These are phyloP conservation scores for Drosophila teissieri DNA, from an alignment of 1,140 invertebrate species.

Conservation along the genomic window DNA sequence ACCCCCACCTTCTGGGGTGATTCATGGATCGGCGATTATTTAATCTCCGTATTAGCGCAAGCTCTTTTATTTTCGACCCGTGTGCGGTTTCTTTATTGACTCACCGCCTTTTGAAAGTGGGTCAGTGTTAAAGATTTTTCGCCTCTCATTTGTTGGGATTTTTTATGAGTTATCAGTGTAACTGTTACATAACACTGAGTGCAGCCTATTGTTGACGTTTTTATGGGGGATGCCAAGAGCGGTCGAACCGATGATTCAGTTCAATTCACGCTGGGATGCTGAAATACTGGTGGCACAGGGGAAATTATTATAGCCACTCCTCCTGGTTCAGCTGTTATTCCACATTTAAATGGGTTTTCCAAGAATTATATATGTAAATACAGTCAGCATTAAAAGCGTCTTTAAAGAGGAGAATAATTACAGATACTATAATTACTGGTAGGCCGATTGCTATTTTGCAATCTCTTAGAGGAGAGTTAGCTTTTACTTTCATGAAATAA, in stretches of 20 bases:
- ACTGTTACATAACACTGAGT: slow-evolving; percentile 69
- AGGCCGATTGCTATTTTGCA: neutral
- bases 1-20: slow-evolving; percentile 39
- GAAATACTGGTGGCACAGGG: slow-evolving; percentile 5
- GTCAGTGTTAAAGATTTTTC: slow-evolving; percentile 79
- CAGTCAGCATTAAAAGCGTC: neutral
- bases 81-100: slow-evolving; percentile 77
- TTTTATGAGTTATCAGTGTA: slow-evolving; percentile 75
- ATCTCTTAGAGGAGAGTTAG: no score
- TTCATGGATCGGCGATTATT: slow-evolving; percentile 68
- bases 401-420: neutral
- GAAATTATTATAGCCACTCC: neutral
- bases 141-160: slow-evolving; percentile 45
- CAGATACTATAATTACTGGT: neutral
- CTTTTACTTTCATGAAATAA: neutral
- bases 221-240: neutral
- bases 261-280: slow-evolving; percentile 18
- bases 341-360: slow-evolving; percentile 8
- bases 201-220: slow-evolving; percentile 48
- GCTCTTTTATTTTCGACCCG: slow-evolving; percentile 40
- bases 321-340: neutral
- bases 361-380: slow-evolving; percentile 1
- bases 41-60: slow-evolving; percentile 79
- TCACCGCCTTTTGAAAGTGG: slow-evolving; percentile 70
- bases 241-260: slow-evolving; percentile 26